These are phyloP conservation scores for Andrena trimmerana DNA, from an alignment of 2,888 invertebrate genomes.

Conservation along the genomic window DNA sequence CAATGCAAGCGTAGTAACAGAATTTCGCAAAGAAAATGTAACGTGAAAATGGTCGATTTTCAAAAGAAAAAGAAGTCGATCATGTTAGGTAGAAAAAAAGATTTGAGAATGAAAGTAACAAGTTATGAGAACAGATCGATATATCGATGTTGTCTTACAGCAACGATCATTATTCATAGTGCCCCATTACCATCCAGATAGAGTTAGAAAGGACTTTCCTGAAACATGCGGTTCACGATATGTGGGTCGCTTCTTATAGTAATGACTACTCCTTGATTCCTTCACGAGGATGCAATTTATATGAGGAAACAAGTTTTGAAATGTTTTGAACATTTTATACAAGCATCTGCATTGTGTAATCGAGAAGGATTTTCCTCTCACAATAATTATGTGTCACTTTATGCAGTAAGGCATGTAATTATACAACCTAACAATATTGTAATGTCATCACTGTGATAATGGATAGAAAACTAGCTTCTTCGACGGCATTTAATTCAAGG, in stretches of 20 bases:
- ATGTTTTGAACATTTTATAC: neutral
- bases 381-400: conserved; percentile 15
- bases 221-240: neutral
- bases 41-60: neutral
- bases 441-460: conserved; percentile 2
- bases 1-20: neutral
- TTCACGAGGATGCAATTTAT: neutral
- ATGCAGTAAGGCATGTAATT: conserved; percentile 33
- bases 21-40: neutral
- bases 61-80: neutral
- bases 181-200: neutral
- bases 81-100: neutral
- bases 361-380: conserved; percentile 1
- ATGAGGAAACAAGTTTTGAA: neutral
- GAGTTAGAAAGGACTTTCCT: conserved; percentile 31
- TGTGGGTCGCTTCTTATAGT: conserved; percentile 1
- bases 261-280: neutral
- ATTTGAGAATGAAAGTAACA: neutral
- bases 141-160: neutral
- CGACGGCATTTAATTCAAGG: conserved; percentile 21
- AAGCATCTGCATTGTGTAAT: neutral
- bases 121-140: neutral
- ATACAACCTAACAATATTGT: conserved; percentile 7
- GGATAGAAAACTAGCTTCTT: conserved; percentile 13
- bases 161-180: neutral